Conservation (phyloP, 2,113 vertebrate species). For the Equus quagga region DNA sequence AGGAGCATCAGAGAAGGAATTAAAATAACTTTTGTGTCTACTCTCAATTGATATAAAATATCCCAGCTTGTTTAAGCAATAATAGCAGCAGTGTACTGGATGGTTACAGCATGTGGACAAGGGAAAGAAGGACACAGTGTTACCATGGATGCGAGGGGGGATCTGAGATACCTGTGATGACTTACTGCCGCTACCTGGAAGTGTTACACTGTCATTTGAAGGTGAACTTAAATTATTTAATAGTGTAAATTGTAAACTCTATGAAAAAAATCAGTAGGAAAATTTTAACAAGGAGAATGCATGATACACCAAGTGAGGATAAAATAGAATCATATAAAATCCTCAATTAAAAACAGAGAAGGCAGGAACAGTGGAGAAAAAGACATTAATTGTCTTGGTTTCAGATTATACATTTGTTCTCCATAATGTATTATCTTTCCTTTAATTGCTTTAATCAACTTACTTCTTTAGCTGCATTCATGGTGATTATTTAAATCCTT, state of each 20-base stretch:
- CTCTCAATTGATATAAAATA: neutral
- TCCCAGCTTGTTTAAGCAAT: neutral
- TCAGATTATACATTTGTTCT: neutral
- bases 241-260: no score
- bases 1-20: neutral
- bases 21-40: neutral
- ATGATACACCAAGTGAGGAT: neutral
- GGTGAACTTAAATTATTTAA: neutral
- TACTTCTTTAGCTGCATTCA: neutral
- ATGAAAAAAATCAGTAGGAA: no score
- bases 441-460: neutral
- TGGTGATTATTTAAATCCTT: neutral
- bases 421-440: neutral
- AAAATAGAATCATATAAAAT: no score
- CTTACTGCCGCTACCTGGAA: no score
- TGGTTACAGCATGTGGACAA: neutral
- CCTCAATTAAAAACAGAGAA: no score
- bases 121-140: neutral
- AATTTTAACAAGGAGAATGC: neutral
- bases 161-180: no score
- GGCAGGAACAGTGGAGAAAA: no score
- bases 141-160: neutral
- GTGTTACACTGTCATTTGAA: neutral
- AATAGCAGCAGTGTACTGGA: rapidly evolving
- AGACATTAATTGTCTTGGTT: neutral